Conservation (phyloP, 1,140 invertebrate species). For the Neodiprion lecontei region DNA sequence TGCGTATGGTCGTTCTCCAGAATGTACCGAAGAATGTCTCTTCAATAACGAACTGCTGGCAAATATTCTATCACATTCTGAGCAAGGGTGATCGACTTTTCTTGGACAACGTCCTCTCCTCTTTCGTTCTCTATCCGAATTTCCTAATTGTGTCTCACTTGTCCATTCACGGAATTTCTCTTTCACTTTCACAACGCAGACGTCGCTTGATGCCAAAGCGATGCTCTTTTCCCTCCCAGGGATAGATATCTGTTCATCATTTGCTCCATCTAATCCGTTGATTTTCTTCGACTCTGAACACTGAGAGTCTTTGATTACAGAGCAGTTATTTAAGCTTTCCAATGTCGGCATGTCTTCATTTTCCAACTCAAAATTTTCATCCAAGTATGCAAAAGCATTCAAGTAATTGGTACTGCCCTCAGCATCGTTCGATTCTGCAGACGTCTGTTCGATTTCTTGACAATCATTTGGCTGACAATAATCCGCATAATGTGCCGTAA, state of each 20-base stretch:
- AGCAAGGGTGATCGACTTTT: slow-evolving; percentile 14
- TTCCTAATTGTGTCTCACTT: background rate
- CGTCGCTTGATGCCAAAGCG: background rate
- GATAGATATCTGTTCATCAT: too few species aligned
- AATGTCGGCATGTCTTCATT: background rate
- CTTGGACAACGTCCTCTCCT: background rate
- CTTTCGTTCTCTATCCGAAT: background rate
- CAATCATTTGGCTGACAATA: slow-evolving; percentile 6
- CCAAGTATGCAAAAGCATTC: slow-evolving; percentile 5
- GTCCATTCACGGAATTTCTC: too few species aligned
- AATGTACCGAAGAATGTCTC: slow-evolving; percentile 27
- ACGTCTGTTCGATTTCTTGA: background rate
- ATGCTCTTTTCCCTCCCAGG: too few species aligned
- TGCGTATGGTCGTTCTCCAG: slow-evolving; percentile 28
- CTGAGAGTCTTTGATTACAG: background rate
- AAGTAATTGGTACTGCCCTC: background rate
- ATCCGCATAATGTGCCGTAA: slow-evolving; percentile 17
- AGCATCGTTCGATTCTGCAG: background rate
- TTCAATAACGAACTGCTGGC: slow-evolving; percentile 15
- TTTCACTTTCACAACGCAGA: background rate
- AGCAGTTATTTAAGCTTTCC: background rate
- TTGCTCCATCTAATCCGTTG: background rate
- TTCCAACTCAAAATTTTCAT: slow-evolving; percentile 11
- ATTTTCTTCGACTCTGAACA: background rate
- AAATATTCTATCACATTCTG: slow-evolving; percentile 18